Percentiles rank a stretch among this genome's conserved stretches.
These are phyloP conservation scores for Gerris lacustris DNA, from an alignment of 2,888 invertebrate species.

Conservation along the genomic window DNA sequence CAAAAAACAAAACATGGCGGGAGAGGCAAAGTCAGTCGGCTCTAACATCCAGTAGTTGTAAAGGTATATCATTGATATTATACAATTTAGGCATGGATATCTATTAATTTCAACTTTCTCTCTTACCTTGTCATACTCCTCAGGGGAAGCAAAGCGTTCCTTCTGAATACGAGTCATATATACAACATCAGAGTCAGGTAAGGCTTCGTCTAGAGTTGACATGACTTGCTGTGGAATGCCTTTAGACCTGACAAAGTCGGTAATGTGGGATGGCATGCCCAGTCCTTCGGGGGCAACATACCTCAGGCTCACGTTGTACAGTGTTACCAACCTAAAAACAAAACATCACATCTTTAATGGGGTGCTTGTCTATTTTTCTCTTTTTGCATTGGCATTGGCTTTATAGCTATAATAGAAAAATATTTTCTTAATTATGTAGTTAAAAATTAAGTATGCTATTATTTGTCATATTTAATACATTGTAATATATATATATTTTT, in stretches of 20 bases:
- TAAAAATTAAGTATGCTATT: too few relatives aligned
- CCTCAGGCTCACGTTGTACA: conserved; percentile 84
- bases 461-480: too few relatives aligned
- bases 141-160: conserved; percentile 72
- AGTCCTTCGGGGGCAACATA: conserved; percentile 82
- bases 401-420: too few relatives aligned
- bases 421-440: too few relatives aligned
- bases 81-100: too few relatives aligned
- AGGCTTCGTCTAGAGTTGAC: conserved; percentile 65
- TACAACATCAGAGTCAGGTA: conserved; percentile 88
- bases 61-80: too few relatives aligned
- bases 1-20: too few relatives aligned
- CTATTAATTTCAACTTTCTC: too few relatives aligned
- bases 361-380: not conserved
- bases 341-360: conserved; percentile 6
- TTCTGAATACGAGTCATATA: conserved; percentile 97
- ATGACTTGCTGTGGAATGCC: conserved; percentile 65
- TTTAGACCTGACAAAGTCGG: conserved; percentile 61
- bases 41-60: too few relatives aligned
- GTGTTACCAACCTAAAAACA: conserved; percentile 55
- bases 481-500: too few relatives aligned
- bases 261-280: conserved; percentile 81
- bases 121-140: conserved; percentile 70
- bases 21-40: too few relatives aligned
- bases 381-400: too few relatives aligned